Percentiles rank a stretch among this genome's conserved stretches.
Conservation (phyloP, 2,797 vertebrate genomes). For the Staurois parvus region DNA sequence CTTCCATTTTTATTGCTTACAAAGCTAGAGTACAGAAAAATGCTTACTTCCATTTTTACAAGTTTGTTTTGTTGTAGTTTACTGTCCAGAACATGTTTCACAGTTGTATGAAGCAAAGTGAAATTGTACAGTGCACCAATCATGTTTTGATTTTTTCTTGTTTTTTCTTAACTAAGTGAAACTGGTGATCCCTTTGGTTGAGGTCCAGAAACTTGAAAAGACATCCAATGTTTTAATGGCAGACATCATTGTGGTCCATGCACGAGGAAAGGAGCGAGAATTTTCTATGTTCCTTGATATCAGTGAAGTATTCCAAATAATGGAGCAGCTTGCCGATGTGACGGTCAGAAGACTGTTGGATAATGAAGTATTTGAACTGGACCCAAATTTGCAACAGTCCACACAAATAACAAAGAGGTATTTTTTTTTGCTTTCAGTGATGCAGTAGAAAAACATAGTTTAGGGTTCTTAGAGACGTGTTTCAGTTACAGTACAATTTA, state of each 20-base stretch:
- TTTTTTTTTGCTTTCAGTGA: slow-evolving; percentile 7
- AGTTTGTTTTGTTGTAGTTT: not conserved
- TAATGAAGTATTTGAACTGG: slow-evolving; percentile 90
- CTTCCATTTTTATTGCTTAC: not conserved
- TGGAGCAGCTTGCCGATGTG: slow-evolving; percentile 93
- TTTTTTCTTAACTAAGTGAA: slow-evolving; percentile 81
- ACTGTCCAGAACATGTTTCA: not conserved
- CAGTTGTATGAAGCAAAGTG: too few relatives aligned
- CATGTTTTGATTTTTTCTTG: too few relatives aligned
- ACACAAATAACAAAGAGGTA: slow-evolving; percentile 92
- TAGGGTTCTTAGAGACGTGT: too few relatives aligned
- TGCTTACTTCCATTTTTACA: not conserved
- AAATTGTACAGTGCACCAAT: too few relatives aligned
- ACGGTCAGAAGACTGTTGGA: slow-evolving; percentile 91
- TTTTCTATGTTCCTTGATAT: slow-evolving; percentile 96
- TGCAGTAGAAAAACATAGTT: too few relatives aligned
- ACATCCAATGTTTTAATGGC: slow-evolving; percentile 88
- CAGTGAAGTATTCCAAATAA: slow-evolving; percentile 85
- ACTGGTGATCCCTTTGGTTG: slow-evolving; percentile 92
- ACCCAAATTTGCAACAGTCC: slow-evolving; percentile 87
- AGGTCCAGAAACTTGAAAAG: slow-evolving; percentile 90
- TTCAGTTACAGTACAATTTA: too few relatives aligned
- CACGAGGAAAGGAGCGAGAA: slow-evolving; percentile 85
- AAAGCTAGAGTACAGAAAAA: too few relatives aligned
- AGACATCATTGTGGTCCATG: slow-evolving; percentile 86